These are phyloP conservation scores for Hirtodrosophila trivittata DNA, from an alignment of 2,888 invertebrate species.

Conservation along the genomic window DNA sequence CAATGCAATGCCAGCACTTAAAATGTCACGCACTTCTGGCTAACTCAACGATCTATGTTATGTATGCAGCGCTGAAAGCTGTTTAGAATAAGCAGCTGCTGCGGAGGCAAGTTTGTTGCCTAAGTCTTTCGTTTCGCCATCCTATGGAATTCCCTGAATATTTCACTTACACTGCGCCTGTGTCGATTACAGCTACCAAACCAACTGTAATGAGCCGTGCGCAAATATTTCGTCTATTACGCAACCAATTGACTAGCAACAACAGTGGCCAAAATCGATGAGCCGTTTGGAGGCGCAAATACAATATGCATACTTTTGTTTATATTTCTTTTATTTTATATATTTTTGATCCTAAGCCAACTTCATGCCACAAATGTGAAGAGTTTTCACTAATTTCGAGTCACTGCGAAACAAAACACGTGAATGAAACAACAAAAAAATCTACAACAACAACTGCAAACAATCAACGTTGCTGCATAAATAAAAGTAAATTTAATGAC, in stretches of 20 bases:
- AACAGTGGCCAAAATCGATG: constrained; percentile 50
- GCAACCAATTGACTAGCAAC: constrained; percentile 49
- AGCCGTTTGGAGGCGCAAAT: constrained; percentile 62
- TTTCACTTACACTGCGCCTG: constrained; percentile 53
- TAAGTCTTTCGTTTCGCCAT: constrained; percentile 73
- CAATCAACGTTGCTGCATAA: constrained; percentile 76
- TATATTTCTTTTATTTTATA: constrained; percentile 15
- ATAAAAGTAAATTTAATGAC: constrained; percentile 80
- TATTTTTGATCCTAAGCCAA: constrained; percentile 46
- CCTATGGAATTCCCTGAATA: constrained; percentile 56
- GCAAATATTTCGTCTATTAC: constrained; percentile 77
- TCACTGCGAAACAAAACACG: constrained; percentile 74
- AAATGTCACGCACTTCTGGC: constrained; percentile 55
- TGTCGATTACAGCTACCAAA: constrained; percentile 69
- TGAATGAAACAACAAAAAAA: constrained; percentile 56
- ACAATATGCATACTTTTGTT: constrained; percentile 69
- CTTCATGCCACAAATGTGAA: constrained; percentile 72
- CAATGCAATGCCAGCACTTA: constrained; percentile 39
- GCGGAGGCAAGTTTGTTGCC: constrained; percentile 56
- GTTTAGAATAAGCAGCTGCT: constrained; percentile 41
- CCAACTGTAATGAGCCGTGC: constrained; percentile 74
- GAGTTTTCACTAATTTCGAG: constrained; percentile 77
- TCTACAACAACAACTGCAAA: constrained; percentile 39
- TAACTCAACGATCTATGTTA: constrained; percentile 1
- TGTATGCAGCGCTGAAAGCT: background rate